phyloP scores from a whole-genome alignment of 64 coral and sea anemone species.

The Montipora foliosa region DNA sequence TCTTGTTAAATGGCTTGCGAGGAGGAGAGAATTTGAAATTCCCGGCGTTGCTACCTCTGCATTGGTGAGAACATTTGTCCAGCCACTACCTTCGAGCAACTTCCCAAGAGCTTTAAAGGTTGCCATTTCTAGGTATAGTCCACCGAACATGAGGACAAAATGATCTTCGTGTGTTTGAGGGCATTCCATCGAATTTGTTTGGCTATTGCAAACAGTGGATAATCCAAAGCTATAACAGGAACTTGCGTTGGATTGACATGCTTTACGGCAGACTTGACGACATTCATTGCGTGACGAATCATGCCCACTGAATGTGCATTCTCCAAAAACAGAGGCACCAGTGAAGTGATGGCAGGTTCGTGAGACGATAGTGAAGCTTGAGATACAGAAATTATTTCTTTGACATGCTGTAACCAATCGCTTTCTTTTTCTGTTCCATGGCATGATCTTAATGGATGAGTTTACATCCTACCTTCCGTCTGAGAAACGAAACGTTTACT shows the following conservation, averaged over 20 bases:
- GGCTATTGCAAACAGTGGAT: conserved; percentile 50
- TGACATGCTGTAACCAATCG: conserved; percentile 48
- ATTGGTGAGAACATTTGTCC: conserved; percentile 25
- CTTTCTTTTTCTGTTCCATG: conserved; percentile 15
- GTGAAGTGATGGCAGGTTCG: conserved; percentile 53
- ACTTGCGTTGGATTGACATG: conserved; percentile 54
- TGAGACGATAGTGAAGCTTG: conserved; percentile 35
- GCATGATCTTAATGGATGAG: neutral
- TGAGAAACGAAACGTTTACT: neutral
- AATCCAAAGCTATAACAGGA: conserved; percentile 51
- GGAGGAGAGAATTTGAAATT: neutral
- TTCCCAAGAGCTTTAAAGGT: conserved; percentile 27
- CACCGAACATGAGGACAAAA: conserved; percentile 46
- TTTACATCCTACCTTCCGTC: neutral
- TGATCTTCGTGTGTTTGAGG: neutral
- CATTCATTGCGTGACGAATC: conserved; percentile 61
- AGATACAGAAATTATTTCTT: conserved; percentile 47
- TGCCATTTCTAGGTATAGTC: conserved; percentile 59
- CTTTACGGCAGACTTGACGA: conserved; percentile 53
- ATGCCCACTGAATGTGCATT: conserved; percentile 70
- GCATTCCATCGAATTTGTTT: conserved; percentile 49
- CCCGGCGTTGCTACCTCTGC: conserved; percentile 34
- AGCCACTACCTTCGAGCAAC: conserved; percentile 40
- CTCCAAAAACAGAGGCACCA: conserved; percentile 67
- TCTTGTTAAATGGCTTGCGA: conserved; percentile 19